These are phyloP conservation scores for Achlya flavicornis DNA, from an alignment of 2,888 invertebrate species.

Conservation along the genomic window DNA sequence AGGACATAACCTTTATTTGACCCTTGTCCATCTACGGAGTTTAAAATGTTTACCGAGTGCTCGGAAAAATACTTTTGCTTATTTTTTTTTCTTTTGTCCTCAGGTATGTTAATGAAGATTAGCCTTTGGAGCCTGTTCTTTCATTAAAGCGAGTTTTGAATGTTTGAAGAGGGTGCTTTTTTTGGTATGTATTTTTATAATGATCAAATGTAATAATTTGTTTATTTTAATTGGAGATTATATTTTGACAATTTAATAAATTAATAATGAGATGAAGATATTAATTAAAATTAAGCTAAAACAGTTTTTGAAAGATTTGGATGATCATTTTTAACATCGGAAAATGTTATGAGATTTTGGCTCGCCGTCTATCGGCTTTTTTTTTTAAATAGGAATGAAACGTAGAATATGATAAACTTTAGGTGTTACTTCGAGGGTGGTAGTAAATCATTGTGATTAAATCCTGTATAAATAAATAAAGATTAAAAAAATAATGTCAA, in stretches of 20 bases:
- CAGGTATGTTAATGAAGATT: constrained; percentile 6
- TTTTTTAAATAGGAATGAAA: no score
- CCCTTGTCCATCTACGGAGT: not conserved
- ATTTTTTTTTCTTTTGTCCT: not conserved
- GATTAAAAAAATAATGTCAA: no score
- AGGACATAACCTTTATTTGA: not conserved
- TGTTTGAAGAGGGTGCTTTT: not conserved
- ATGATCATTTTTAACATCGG: no score
- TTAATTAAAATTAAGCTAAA: no score
- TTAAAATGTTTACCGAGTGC: not conserved
- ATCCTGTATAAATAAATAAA: no score
- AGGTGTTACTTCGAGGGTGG: no score
- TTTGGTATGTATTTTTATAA: not conserved
- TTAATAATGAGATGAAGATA: no score
- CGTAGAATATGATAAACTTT: no score
- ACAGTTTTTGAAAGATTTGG: no score
- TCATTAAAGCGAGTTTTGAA: not conserved
- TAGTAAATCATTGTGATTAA: no score
- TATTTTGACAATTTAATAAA: not conserved
- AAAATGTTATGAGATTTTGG: no score
- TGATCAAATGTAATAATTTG: not conserved
- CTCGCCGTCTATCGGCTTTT: no score
- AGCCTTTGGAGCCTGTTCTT: not conserved
- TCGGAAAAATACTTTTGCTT: not conserved
- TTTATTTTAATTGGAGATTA: not conserved